phyloP scores from a whole-genome alignment of 2,888 invertebrate species.

The Helleia helle region DNA sequence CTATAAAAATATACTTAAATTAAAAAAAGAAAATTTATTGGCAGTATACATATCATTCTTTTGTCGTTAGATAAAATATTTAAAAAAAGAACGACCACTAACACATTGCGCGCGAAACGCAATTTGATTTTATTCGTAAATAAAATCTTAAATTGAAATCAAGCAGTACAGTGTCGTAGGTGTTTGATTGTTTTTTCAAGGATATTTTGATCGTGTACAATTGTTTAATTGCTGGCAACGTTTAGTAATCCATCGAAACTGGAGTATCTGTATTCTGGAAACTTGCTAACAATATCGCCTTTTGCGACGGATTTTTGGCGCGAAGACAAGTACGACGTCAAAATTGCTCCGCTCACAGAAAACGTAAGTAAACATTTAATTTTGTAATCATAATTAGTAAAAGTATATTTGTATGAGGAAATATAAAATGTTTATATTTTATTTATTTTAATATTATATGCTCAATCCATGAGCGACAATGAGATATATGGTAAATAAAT shows the following conservation, averaged over 20 bases:
- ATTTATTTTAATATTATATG: no score
- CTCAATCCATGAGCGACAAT: no score
- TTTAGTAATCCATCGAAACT: conserved; percentile 32
- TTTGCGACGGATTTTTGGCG: conserved; percentile 35
- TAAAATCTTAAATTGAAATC: conserved; percentile 1
- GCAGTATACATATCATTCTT: no score
- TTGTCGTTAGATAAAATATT: no score
- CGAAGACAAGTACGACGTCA: conserved; percentile 50
- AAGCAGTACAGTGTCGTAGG: neutral
- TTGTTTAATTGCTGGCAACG: conserved; percentile 19
- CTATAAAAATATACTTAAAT: neutral
- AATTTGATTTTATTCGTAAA: neutral
- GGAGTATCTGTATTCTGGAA: conserved; percentile 40
- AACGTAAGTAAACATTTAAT: conserved; percentile 34
- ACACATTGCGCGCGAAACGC: neutral
- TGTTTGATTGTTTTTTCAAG: conserved; percentile 10
- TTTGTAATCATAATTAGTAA: conserved; percentile 9
- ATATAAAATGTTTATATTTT: no score
- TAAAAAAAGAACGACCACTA: no score
- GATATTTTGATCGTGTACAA: conserved; percentile 18
- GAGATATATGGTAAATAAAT: no score
- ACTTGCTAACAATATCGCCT: conserved; percentile 39
- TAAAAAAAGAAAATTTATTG: neutral
- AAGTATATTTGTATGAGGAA: no score
- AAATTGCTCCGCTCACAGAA: conserved; percentile 60